These are phyloP conservation scores for Prolemur simus DNA, from an alignment of 2,113 vertebrate species.

Conservation along the genomic window DNA sequence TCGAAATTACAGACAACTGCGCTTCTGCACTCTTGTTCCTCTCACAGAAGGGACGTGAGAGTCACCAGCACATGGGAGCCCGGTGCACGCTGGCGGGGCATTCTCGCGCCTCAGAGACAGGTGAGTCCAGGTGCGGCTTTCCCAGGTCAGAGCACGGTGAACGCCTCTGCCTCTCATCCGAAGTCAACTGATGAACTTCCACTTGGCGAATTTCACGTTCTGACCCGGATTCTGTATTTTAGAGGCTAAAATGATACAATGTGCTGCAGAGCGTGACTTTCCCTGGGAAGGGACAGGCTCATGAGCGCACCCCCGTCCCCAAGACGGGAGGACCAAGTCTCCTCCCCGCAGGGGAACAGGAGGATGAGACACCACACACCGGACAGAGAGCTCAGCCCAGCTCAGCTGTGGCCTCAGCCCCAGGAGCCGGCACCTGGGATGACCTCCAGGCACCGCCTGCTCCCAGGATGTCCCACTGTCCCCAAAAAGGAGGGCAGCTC, in stretches of 20 bases:
- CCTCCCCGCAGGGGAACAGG: not conserved
- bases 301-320: accelerated
- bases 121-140: accelerated
- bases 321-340: accelerated
- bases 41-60: accelerated
- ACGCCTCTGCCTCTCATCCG: not conserved
- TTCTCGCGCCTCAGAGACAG: accelerated
- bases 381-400: conserved; percentile 7
- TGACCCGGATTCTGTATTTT: accelerated
- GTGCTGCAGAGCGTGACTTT: accelerated
- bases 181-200: accelerated
- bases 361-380: not conserved
- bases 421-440: accelerated
- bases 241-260: not conserved
- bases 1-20: accelerated
- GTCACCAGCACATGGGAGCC: accelerated
- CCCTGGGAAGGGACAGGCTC: accelerated
- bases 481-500: not conserved
- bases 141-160: accelerated
- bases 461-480: not conserved
- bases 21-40: accelerated
- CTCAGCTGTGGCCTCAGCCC: not conserved
- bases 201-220: accelerated
- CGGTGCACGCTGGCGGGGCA: too few species aligned
- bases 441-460: accelerated